A percentile compares a stretch with the other conserved stretches of the same genome.
Conservation (phyloP, 2,797 vertebrate species). For the Mus spretus region DNA sequence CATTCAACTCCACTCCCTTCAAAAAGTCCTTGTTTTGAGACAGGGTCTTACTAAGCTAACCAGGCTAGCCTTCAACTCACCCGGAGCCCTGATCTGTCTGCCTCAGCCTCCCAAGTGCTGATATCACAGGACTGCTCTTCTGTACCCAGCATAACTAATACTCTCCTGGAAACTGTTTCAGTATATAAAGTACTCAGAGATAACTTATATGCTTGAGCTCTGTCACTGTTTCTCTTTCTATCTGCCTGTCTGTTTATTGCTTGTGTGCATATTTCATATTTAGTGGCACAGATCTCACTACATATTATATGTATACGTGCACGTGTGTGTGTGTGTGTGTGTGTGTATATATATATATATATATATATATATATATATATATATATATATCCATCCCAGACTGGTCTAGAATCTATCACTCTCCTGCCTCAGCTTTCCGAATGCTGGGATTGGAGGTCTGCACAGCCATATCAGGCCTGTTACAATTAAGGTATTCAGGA, state of each 20-base stretch:
- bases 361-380: not conserved
- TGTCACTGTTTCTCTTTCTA: not conserved
- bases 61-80: not conserved
- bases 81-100: not conserved
- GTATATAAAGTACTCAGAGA: not conserved
- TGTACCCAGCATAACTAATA: not conserved
- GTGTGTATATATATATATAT: not conserved
- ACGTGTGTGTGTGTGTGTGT: not conserved
- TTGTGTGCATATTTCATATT: not conserved
- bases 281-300: too few species aligned
- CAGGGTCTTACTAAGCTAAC: not conserved
- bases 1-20: not conserved
- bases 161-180: conserved; percentile 8
- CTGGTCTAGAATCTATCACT: not conserved
- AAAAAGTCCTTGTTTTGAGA: not conserved
- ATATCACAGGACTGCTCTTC: not conserved
- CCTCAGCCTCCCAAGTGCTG: not conserved
- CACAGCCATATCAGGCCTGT: not conserved
- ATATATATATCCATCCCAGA: not conserved
- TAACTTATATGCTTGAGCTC: not conserved
- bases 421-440: not conserved
- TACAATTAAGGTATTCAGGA: not conserved
- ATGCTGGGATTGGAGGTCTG: not conserved
- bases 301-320: not conserved
- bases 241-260: not conserved